Base-by-base conservation (phyloP, 2,888 invertebrate species). In the Xanthorhoe spadicearia region DNA sequence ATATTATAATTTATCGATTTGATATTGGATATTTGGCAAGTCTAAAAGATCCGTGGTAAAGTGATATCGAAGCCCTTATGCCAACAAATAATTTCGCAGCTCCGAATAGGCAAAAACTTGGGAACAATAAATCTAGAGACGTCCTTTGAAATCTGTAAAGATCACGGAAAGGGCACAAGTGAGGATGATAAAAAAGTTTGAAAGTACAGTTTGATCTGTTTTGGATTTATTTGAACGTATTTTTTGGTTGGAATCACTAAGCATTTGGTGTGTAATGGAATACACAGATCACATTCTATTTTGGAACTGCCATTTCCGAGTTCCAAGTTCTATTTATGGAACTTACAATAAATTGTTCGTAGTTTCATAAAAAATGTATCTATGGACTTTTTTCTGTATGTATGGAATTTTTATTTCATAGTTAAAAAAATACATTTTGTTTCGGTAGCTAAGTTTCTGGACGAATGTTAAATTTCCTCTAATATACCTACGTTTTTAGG, bases 161-260 rank as follows among this genome's bases (percentile, higher is more conserved):
- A 53, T 35, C n/a, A 17, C 28, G 32, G 7, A 53, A 35, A 32
- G 15, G 35, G 35, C 28, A 28, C n/a, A 17, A 53, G 53, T 53
- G 15, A 53, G 38, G 53, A 17, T 19, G 15, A 13, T 15, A 43
- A 46, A 56, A 56, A 56, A 46, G 23, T 46, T 43, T 2, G 8
- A 7, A 56, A 56, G 59, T 50, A 46, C 70, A 77, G 69, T 79
- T 77, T 79, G 78, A 77, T 81, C 81, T 80, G 79, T 82, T 84
- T 80, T 66, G 76, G 76, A 77, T 80, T 77, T 81, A 81, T 80
- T 77, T 66, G 73, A 17, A 15, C 18, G 18, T 19, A 10, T 10
- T 50, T 10, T 50, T 46, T n/a, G 15, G 1, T 46, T 46, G 15
- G 17, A 48, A 17, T 48, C 17, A 48, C 48, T 43, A 43, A 43